Evolutionary conservation across 2,888 invertebrate species (phyloP), one percentile per base, ranked within the genome.

Genomic region (Acanthacorydalis orientalis): DNA sequence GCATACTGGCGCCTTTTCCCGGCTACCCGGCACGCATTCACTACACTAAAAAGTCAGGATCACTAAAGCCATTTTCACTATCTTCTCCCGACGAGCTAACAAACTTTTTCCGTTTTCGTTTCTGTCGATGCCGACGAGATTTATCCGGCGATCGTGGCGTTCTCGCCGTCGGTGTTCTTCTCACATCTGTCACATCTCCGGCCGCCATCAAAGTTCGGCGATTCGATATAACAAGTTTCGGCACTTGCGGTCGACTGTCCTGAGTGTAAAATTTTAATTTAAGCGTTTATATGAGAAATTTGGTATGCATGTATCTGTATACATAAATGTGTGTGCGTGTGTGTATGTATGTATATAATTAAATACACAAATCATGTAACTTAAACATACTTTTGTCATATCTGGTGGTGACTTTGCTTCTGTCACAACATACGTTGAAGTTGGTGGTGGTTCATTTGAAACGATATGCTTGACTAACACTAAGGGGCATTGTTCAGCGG

Each of bases 51-150:
- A 63, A 67, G 59, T 67, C 67, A 50, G 67, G 67, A 61, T 80
- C 80, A 68, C 79, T 80, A 62, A 65, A 74, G 62, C 79, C 75
- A 59, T 77, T 77, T 55, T 74, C 79, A 64, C 74, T 75, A 52
- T 80, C 80, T 51, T 75, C 75, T 51, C 73, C 74, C 9, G 74
- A 66, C 48, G 67, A 73, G 54, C 72, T 70, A 47, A 67, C 61
- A 46, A 71, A 62, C 59, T 69, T 70, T 64, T 72, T 70, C 52
- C 73, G 68, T 60, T 74, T 76, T 59, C 70, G 72, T 64, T 69
- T 69, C 56, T 68, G 67, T 55, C 65, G 63, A 53, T 67, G 66
- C 58, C 67, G 68, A 61, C 64, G 67, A 54, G 63, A 60, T 57
- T 67, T 67, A 51, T 69, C 68, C 44, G 64, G 57, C 43, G 61